Conservation (phyloP, 2,888 invertebrate species). For the Amiota minor region DNA sequence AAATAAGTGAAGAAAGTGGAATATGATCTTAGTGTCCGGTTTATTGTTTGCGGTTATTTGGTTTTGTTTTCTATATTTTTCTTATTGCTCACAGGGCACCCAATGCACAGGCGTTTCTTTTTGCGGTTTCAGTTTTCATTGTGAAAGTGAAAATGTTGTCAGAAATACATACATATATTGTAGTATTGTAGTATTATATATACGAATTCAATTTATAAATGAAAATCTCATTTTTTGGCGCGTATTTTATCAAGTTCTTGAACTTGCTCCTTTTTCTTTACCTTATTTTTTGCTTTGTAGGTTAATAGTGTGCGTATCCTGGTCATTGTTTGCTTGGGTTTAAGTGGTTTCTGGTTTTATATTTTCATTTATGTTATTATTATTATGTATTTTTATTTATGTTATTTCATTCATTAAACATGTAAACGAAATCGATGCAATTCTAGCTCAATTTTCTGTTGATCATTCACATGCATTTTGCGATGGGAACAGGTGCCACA, state of each 20-base stretch:
- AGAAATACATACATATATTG: constrained; percentile 50
- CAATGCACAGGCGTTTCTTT: constrained; percentile 56
- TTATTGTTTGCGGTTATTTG: constrained; percentile 53
- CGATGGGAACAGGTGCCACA: constrained; percentile 48
- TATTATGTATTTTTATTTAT: constrained; percentile 32
- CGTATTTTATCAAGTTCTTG: too few species aligned
- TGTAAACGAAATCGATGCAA: constrained; percentile 51
- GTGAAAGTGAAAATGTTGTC: constrained; percentile 63
- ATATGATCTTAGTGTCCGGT: constrained; percentile 68
- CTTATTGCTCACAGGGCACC: constrained; percentile 32
- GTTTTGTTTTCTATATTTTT: not conserved
- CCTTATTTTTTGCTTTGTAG: constrained; percentile 18
- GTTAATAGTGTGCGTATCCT: constrained; percentile 8
- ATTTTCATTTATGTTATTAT: constrained; percentile 3
- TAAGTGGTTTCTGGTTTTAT: constrained; percentile 57
- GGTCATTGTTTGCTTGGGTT: constrained; percentile 47
- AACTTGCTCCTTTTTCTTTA: constrained; percentile 1
- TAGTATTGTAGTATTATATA: constrained; percentile 48
- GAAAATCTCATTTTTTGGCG: constrained; percentile 22
- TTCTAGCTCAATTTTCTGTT: constrained; percentile 61
- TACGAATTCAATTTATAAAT: constrained; percentile 28
- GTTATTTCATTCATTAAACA: constrained; percentile 36
- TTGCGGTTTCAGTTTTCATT: constrained; percentile 65
- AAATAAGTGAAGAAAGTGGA: constrained; percentile 49
- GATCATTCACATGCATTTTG: constrained; percentile 52